Evolutionary conservation across 2,888 invertebrate genomes (phyloP), one percentile per base, ranked within the genome.

Genomic region (Diloba caeruleocephala): DNA sequence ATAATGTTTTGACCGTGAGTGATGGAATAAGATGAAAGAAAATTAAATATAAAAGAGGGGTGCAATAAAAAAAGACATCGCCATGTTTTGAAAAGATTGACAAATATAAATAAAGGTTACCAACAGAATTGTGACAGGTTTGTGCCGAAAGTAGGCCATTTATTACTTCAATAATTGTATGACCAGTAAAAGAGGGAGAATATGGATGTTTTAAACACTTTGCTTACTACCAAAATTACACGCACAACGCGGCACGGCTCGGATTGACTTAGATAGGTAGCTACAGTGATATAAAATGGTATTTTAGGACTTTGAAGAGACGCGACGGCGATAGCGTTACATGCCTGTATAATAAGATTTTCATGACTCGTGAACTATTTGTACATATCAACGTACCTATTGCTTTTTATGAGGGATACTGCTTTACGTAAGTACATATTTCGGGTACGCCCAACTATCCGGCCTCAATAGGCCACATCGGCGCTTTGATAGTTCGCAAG

Each of bases 1-100:
- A 37, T 39, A 58, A 31, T 21, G 38, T 49, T 29, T 15, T 46
- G 50, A 45, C 37, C 41, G 42, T 28, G 33, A 53, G 53, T 37
- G 36, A 46, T 48, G 52, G 23, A 42, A 31, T 44, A 37, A 55
- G 51, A 21, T 49, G 10, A 41, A 34, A 9, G 39, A 55, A 39
- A 53, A 45, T 62, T 42, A 50, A 53, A 50, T 62, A 44, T 46
- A 41, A 62, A 61, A 32, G 14, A 21, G 19, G 32, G 15, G 42
- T 38, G 37, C 10, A 28, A 44, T 42, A 32, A 46, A 65, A 52
- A 42, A n/a, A n/a, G 33, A 44, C 31, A 31, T 59, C 19, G 46
- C 9, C 19, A 32, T 17, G 34, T 23, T 51, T 39, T n/a, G 12
- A 9, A 13, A 29, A 43, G 39, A 53, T 52, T 59, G 46, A 26